Conservation (phyloP, 2,797 vertebrate species). For the Sebastes taczanowskii region DNA sequence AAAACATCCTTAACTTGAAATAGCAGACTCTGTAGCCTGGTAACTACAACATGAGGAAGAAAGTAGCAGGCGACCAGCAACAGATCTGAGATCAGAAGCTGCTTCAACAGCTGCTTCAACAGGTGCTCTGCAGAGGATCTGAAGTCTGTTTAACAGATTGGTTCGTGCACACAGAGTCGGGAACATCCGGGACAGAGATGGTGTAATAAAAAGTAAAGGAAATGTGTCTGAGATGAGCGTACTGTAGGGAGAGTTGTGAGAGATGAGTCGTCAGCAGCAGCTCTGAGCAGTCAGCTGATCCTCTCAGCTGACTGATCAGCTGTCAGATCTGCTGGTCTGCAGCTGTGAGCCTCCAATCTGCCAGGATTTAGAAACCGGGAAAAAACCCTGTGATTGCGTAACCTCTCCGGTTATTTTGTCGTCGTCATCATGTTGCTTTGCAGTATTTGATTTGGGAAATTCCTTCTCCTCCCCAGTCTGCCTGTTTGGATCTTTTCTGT, state of each 20-base stretch:
- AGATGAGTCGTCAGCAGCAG: neutral
- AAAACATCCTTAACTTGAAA: neutral
- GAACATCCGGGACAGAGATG: neutral
- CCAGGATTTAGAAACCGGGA: neutral
- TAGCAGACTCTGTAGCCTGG: too few relatives aligned
- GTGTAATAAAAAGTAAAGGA: neutral
- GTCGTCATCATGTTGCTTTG: neutral
- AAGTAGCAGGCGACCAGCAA: neutral
- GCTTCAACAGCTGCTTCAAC: neutral
- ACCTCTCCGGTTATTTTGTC: neutral
- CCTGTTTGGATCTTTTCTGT: neutral
- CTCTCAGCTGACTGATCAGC: conserved; percentile 20
- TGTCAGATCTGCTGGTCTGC: neutral
- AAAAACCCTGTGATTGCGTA: neutral
- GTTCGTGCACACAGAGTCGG: too few relatives aligned
- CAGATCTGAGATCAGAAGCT: neutral
- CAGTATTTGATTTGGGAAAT: neutral
- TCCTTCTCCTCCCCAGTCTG: neutral
- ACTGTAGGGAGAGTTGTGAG: neutral
- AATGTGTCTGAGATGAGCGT: neutral
- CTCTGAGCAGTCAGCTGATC: conserved; percentile 1
- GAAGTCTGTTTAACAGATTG: too few relatives aligned
- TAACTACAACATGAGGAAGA: neutral
- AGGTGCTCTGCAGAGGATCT: neutral
- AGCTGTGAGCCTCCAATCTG: neutral